Conservation (phyloP, 2,888 invertebrate species). For the Globia sparganii region DNA sequence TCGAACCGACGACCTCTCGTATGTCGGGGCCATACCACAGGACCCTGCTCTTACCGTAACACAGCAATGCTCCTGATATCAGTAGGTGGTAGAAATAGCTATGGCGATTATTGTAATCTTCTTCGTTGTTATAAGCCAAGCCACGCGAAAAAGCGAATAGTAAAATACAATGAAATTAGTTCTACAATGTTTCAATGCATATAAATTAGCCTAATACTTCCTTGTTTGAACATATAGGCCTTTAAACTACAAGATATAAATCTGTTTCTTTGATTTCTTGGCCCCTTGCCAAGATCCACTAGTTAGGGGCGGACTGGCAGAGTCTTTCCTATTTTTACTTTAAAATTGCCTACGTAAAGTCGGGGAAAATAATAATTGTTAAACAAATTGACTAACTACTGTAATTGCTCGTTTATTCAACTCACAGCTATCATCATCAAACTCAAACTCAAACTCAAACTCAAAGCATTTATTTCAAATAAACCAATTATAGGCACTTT, state of each 20-base stretch:
- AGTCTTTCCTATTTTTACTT: neutral
- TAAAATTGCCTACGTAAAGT: neutral
- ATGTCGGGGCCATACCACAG: neutral
- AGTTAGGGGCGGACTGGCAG: neutral
- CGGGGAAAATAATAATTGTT: neutral
- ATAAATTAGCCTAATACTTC: conserved; percentile 32
- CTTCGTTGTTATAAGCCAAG: neutral
- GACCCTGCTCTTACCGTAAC: neutral
- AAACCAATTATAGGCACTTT: no score
- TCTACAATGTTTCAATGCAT: neutral
- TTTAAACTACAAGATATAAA: conserved; percentile 36
- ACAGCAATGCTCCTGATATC: neutral
- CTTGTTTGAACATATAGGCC: conserved; percentile 6
- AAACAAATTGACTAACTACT: neutral
- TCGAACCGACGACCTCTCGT: neutral
- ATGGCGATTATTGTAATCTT: neutral
- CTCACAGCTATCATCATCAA: neutral
- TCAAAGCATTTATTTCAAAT: no score
- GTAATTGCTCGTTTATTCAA: neutral
- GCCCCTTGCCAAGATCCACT: conserved; percentile 18
- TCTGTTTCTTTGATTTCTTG: conserved; percentile 32
- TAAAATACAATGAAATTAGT: neutral
- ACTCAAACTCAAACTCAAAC: no score
- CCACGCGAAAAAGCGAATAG: neutral
- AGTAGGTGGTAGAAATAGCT: neutral